phyloP scores from a whole-genome alignment of 2,113 vertebrate species.

The Progne subis region DNA sequence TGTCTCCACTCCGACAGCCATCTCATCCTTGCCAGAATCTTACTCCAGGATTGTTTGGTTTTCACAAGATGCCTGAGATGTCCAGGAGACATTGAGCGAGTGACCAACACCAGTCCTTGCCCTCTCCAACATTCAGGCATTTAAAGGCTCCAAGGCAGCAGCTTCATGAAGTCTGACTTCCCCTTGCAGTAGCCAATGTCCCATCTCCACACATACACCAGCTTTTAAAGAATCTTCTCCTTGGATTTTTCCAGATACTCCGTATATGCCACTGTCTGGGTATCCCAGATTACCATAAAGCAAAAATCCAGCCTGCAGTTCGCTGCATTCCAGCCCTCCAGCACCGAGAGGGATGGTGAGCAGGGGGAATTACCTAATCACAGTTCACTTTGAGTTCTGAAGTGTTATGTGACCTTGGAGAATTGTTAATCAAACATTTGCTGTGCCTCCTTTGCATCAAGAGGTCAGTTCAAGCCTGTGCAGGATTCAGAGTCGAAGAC shows the following conservation, averaged over 20 bases:
- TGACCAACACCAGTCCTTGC: background rate
- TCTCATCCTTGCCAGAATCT: background rate
- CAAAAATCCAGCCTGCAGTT: background rate
- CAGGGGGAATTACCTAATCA: background rate
- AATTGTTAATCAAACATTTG: background rate
- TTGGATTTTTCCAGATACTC: background rate
- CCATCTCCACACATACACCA: background rate
- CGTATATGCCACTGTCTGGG: rapidly evolving
- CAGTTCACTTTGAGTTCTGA: background rate
- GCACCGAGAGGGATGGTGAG: rapidly evolving
- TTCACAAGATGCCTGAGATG: background rate
- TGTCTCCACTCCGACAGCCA: background rate
- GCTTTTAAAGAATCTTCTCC: background rate
- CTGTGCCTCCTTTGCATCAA: background rate
- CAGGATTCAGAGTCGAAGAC: background rate
- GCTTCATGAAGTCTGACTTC: background rate
- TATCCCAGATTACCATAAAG: background rate
- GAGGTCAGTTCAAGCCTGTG: background rate
- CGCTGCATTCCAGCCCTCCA: background rate
- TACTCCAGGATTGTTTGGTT: background rate
- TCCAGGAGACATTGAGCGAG: background rate
- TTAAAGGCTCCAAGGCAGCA: background rate
- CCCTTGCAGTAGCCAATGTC: background rate
- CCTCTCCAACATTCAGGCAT: background rate
- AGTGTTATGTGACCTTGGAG: background rate